Conservation (phyloP, 2,113 vertebrate genomes). For the Echinops telfairi region DNA sequence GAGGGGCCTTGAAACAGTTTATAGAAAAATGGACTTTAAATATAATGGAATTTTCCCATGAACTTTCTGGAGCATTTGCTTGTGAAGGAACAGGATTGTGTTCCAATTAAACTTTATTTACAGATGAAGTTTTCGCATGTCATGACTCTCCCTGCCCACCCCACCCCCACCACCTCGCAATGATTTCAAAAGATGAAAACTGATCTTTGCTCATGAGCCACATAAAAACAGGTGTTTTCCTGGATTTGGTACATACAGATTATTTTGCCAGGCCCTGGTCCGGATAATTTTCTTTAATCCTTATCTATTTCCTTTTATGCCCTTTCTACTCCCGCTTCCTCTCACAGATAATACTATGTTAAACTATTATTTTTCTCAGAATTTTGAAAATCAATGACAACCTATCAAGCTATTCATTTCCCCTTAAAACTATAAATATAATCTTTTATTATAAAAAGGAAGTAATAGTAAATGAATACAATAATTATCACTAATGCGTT, state of each 20-base stretch:
- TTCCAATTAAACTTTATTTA: conserved; percentile 42
- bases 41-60: no score
- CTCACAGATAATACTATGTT: neutral
- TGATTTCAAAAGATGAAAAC: neutral
- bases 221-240: neutral
- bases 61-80: no score
- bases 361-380: neutral
- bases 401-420: conserved; percentile 2
- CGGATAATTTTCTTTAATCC: conserved; percentile 7
- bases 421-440: conserved; percentile 36
- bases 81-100: neutral
- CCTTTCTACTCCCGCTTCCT: neutral
- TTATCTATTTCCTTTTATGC: neutral
- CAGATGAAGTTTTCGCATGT: conserved; percentile 12
- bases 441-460: neutral
- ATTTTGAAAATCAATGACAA: neutral
- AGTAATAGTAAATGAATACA: neutral
- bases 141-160: conserved; percentile 6
- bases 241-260: neutral
- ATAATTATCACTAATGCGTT: conserved; percentile 9
- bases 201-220: neutral
- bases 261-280: neutral
- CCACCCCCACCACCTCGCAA: neutral
- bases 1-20: no score
- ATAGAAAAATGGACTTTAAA: no score